Percentiles rank a stretch among this genome's conserved stretches.
Evolutionary conservation across 1,140 invertebrate genomes (phyloP).

Genomic region (Scylla paramamosain): DNA sequence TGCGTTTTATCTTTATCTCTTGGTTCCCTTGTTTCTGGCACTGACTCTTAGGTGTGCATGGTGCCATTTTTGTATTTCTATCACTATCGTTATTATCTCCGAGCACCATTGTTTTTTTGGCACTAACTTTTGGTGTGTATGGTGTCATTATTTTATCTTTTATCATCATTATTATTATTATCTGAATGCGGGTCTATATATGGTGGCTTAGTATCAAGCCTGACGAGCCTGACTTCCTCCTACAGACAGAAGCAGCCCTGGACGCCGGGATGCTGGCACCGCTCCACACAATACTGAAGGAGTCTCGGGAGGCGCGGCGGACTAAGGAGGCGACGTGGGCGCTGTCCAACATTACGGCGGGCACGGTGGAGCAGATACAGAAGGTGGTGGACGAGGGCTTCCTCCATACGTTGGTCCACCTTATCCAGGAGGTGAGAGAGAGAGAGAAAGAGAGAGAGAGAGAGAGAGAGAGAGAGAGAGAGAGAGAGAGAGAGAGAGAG

Average conservation of each 20-base stretch:
- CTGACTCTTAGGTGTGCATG: no score
- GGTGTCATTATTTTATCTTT: no score
- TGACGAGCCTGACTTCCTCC: neutral
- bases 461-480: slow-evolving; percentile 18
- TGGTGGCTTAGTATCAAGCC: no score
- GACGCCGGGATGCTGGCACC: slow-evolving; percentile 88
- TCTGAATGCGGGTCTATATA: no score
- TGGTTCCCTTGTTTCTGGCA: no score
- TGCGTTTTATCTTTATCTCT: no score
- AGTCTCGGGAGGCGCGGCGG: slow-evolving; percentile 86
- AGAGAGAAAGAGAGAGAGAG: slow-evolving; percentile 5
- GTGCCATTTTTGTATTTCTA: no score
- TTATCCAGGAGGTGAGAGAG: slow-evolving; percentile 85
- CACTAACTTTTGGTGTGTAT: no score
- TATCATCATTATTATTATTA: no score
- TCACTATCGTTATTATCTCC: no score
- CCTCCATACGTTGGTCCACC: slow-evolving; percentile 96
- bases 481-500: neutral
- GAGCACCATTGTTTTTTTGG: no score
- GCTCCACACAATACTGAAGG: slow-evolving; percentile 84
- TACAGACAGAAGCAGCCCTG: slow-evolving; percentile 92
- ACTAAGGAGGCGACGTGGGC: slow-evolving; percentile 97
- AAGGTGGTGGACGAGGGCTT: slow-evolving; percentile 97
- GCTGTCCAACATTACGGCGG: slow-evolving; percentile 98
- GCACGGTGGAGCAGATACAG: slow-evolving; percentile 97